These are phyloP conservation scores for Battus philenor DNA, from an alignment of 1,140 invertebrate genomes.

Conservation along the genomic window DNA sequence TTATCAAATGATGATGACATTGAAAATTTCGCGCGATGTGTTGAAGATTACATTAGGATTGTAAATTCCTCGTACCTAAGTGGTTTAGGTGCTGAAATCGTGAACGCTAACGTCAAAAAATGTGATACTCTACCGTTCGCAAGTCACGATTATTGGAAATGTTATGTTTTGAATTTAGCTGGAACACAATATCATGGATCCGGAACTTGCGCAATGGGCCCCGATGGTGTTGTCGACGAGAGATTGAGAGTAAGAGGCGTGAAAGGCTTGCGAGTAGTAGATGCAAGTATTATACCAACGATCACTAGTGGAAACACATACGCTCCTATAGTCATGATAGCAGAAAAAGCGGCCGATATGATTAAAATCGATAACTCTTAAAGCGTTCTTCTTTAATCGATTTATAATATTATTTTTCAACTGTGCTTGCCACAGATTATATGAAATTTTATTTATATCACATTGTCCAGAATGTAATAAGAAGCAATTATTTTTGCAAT, in stretches of 20 bases:
- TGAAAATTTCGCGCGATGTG: constrained; percentile 84
- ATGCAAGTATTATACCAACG: constrained; percentile 53
- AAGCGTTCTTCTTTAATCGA: no score
- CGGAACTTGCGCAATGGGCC: constrained; percentile 79
- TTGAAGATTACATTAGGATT: constrained; percentile 78
- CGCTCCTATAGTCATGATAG: constrained; percentile 78
- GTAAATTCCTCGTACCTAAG: constrained; percentile 76
- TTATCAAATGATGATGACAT: constrained; percentile 86
- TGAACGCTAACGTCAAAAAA: constrained; percentile 53
- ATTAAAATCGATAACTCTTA: constrained; percentile 69
- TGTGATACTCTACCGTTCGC: constrained; percentile 78
- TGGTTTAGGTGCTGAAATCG: constrained; percentile 35
- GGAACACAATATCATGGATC: constrained; percentile 55
- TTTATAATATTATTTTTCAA: no score
- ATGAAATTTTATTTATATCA: no score
- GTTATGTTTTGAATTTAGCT: constrained; percentile 47
- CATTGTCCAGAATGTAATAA: no score
- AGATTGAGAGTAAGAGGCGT: constrained; percentile 73
- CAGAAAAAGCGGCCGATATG: constrained; percentile 81
- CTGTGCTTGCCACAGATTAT: no score
- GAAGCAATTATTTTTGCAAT: no score
- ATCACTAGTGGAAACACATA: constrained; percentile 49
- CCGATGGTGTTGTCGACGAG: constrained; percentile 73
- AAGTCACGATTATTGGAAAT: constrained; percentile 81
- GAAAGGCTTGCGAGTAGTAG: constrained; percentile 47